Base-by-base conservation (phyloP, 2,888 invertebrate species). In the Julus scanicus region DNA sequence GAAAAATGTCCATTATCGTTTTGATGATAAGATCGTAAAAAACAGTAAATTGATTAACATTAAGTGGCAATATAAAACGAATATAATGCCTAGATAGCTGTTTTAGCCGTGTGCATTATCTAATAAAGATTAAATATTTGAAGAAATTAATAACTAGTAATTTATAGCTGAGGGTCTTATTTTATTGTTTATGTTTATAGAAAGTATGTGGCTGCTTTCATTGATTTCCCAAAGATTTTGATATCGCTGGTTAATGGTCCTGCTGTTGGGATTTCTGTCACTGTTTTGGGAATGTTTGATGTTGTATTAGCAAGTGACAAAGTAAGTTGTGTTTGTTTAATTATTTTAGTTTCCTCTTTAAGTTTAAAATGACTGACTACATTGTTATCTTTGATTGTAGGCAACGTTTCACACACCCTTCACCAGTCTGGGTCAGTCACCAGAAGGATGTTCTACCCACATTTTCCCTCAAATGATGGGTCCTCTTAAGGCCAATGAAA, bases 241-340 rank as follows among this genome's bases (percentile, higher is more conserved):
- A 94, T 99, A 89, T 96, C 96, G 17, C 93, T 98, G 89, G 95
- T 99, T 0, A 98, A 99, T 94, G 99, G 99, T 1, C 98, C 98
- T 83, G 97, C 98, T 17, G 95, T 99, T 90, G 99, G 99, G 44
- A 95, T 99, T 90, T 95, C 95, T 83, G 95, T 95, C 3, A 99
- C 99, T 0, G 95, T 96, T 13, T 93, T 97, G 87, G 95, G 95
- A 0, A 93, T 99, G 0, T 97, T 95, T 93, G 99, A 99, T 93
- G 93, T 96, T 89, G 95, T 98, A 9, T 97, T 97, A 93, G 96
- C 97, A 88, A 94, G 95, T n/a, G 96, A 98, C 90, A 95, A 93
- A 92, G 97, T 96, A 92, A 93, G 86, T 37, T n/a, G 1, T 86
- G 17, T 86, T 86, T 17, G 11, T 17, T 6, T 20, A n/a, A 29